Evolutionary conservation across 1,140 invertebrate genomes (phyloP), one percentile per base, ranked within the genome.

Genomic region (Uloborus diversus): DNA sequence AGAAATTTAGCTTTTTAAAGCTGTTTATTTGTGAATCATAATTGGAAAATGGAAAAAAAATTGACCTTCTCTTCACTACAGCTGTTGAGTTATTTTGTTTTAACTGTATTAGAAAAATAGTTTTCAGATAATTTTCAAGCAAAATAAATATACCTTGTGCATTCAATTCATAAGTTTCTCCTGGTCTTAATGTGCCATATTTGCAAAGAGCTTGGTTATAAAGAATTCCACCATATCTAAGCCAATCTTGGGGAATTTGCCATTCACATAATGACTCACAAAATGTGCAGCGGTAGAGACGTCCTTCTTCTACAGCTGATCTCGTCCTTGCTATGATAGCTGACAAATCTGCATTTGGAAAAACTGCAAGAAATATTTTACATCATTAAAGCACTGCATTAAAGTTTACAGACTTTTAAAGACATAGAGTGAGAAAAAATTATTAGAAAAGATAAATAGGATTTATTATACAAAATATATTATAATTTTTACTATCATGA

Each of bases 1-100:
- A n/a, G n/a, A n/a, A n/a, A n/a, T n/a, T n/a, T n/a, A n/a, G n/a
- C n/a, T n/a, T n/a, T n/a, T n/a, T n/a, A n/a, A n/a, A n/a, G n/a
- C n/a, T n/a, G n/a, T n/a, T n/a, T n/a, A 7, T 87, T 81, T 0
- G 89, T 85, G 79, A 89, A 89, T n/a, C 85, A 82, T 49, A 86
- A n/a, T n/a, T n/a, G n/a, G n/a, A n/a, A n/a, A n/a, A n/a, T n/a
- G n/a, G n/a, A n/a, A n/a, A n/a, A n/a, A n/a, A n/a, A n/a, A n/a
- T n/a, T n/a, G n/a, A n/a, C n/a, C n/a, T n/a, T n/a, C n/a, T n/a
- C n/a, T n/a, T n/a, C n/a, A n/a, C n/a, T n/a, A n/a, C n/a, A n/a
- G n/a, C n/a, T n/a, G n/a, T n/a, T n/a, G n/a, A n/a, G n/a, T n/a
- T n/a, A n/a, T n/a, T n/a, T n/a, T n/a, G n/a, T n/a, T n/a, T n/a